Evolutionary conservation across 2,113 vertebrate genomes (phyloP), one percentile per base, ranked within the genome.

Genomic region (Nannospalax galili): DNA sequence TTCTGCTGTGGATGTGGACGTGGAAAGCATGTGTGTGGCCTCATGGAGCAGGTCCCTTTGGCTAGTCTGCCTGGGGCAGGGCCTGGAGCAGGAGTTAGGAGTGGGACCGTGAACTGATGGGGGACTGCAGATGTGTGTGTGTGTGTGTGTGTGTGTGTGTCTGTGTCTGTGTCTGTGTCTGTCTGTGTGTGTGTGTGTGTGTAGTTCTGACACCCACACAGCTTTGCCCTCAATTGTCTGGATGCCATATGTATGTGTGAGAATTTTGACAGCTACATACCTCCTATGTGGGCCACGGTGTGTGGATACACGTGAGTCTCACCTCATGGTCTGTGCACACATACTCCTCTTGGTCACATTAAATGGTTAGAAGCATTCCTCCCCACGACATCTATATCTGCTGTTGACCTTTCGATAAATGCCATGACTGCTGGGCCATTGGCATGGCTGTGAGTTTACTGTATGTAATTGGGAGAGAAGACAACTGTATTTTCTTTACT

Each of bases 1-100:
- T 35, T 62, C 14, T 0, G 48, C 70, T 70, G 72, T 19, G 1
- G 40, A 3, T 0, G 45, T 37, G 32, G 20, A 48, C 19, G 12
- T 1, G 1, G 2, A 0, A 0, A 24, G 30, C 65, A 3, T 24
- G 0, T 1, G 3, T 0, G 15, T 32, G 40, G 30, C 45, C 37
- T 52, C 42, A 52, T 11, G 6, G 6, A 17, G 79, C 4, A 30
- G 79, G n/a, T 42, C 24, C 58, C 40, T 19, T 40, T 30, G 58
- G n/a, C 58, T 30, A 62, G 79, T 17, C 26, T 48, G 30, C 48
- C 28, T 1, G 82, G 77, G 32, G 48, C 64, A 32, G 64, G 45
- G 24, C 37, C 30, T n/a, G 11, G 3, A 15, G 16, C 52, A 35
- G 19, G 60, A 73, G 26, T 0, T 2, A 12, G 56, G 17, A 20